Conservation (phyloP, 2,113 vertebrate genomes). For the Brevimyrus niger region DNA sequence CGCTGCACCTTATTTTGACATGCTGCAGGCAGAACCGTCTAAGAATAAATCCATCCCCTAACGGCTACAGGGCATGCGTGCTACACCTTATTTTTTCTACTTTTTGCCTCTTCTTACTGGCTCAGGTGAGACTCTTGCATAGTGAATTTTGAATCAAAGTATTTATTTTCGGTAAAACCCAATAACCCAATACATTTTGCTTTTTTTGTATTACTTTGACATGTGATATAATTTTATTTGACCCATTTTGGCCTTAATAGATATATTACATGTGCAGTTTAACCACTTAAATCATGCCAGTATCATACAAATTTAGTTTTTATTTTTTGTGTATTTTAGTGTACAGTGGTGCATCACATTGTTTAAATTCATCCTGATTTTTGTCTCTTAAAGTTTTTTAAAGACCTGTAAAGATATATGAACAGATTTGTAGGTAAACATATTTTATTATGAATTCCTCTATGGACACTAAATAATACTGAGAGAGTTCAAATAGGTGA, state of each 20-base stretch:
- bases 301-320: not conserved
- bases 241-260: not conserved
- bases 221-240: conserved; percentile 6
- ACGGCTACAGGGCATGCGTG: not conserved
- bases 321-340: not conserved
- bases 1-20: too few species aligned
- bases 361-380: not conserved
- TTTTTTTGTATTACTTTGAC: not conserved
- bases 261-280: not conserved
- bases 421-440: not conserved
- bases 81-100: not conserved
- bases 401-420: not conserved
- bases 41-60: not conserved
- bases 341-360: not conserved
- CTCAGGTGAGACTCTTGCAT: conserved; percentile 45
- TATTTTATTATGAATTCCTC: conserved; percentile 4
- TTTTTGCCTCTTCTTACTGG: conserved; percentile 61
- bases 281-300: conserved; percentile 10
- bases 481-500: conserved; percentile 11
- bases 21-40: not conserved
- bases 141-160: conserved; percentile 20
- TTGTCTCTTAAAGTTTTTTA: not conserved
- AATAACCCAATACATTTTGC: not conserved
- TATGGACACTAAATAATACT: conserved; percentile 31
- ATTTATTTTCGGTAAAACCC: conserved; percentile 27